Evolutionary conservation across 1,140 invertebrate species (phyloP).

Genomic region (Contarinia nasturtii): DNA sequence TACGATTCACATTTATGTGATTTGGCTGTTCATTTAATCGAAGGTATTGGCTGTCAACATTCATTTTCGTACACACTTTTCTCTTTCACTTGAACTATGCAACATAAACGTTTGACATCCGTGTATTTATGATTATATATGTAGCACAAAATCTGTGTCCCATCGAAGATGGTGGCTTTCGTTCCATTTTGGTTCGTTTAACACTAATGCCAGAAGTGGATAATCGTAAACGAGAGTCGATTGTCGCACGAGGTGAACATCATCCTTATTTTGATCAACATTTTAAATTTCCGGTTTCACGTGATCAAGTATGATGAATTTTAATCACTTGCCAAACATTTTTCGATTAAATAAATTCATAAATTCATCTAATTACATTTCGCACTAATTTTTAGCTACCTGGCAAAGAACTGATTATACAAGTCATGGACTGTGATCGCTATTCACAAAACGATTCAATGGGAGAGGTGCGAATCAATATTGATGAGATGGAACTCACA

Average conservation of each 20-base stretch:
- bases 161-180: constrained; percentile 64
- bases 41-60: constrained; percentile 49
- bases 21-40: constrained; percentile 69
- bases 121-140: too few relatives aligned
- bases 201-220: constrained; percentile 62
- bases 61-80: too few relatives aligned
- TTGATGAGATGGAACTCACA: constrained; percentile 49
- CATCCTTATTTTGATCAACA: constrained; percentile 68
- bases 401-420: constrained; percentile 50
- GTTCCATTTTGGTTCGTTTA: constrained; percentile 63
- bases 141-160: constrained; percentile 61
- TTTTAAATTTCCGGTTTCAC: constrained; percentile 69
- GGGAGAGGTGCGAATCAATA: constrained; percentile 48
- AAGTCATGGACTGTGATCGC: constrained; percentile 39
- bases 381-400: too few relatives aligned
- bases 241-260: constrained; percentile 51
- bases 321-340: too few relatives aligned
- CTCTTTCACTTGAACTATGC: not conserved
- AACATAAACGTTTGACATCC: not conserved
- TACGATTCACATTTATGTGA: constrained; percentile 81
- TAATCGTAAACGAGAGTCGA: constrained; percentile 59
- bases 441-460: constrained; percentile 63
- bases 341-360: too few relatives aligned
- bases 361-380: too few relatives aligned
- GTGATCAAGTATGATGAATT: too few relatives aligned